Conservation (phyloP, 2,888 invertebrate genomes). For the Sabellastarte sp. region DNA sequence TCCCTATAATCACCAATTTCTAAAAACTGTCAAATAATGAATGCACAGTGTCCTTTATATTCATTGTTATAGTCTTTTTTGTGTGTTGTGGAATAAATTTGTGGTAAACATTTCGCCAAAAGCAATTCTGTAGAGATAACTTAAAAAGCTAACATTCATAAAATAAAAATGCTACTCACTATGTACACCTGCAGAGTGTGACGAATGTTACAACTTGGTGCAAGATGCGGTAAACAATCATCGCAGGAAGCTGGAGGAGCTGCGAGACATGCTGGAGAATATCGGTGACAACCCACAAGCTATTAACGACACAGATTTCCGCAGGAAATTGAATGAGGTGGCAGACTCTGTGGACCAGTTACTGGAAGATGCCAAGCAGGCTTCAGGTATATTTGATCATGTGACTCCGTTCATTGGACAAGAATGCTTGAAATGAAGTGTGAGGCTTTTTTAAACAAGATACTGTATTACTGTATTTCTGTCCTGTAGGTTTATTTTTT, state of each 20-base stretch:
- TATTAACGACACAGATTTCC: constrained; percentile 87
- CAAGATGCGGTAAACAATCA: constrained; percentile 75
- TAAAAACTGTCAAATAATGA: no score
- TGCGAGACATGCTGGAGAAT: constrained; percentile 76
- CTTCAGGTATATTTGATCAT: constrained; percentile 20
- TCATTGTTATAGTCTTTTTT: no score
- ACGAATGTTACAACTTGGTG: constrained; percentile 92
- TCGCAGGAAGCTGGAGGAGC: constrained; percentile 62
- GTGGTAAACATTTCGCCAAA: no score
- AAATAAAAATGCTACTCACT: no score
- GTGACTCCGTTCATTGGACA: no score
- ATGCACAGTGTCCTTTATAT: no score
- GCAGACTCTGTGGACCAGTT: constrained; percentile 75
- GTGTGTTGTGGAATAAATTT: no score
- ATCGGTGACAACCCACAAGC: constrained; percentile 92
- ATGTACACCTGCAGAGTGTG: constrained; percentile 73
- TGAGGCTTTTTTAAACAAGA: not conserved
- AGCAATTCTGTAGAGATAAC: no score
- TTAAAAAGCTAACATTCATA: no score
- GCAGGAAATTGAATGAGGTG: constrained; percentile 75
- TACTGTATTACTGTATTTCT: not conserved
- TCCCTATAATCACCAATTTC: no score
- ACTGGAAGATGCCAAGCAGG: constrained; percentile 67
- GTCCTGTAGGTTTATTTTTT: no score
- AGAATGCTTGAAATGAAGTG: no score